Evolutionary conservation across 2,113 vertebrate species (phyloP).

Genomic region (Camelus bactrianus): DNA sequence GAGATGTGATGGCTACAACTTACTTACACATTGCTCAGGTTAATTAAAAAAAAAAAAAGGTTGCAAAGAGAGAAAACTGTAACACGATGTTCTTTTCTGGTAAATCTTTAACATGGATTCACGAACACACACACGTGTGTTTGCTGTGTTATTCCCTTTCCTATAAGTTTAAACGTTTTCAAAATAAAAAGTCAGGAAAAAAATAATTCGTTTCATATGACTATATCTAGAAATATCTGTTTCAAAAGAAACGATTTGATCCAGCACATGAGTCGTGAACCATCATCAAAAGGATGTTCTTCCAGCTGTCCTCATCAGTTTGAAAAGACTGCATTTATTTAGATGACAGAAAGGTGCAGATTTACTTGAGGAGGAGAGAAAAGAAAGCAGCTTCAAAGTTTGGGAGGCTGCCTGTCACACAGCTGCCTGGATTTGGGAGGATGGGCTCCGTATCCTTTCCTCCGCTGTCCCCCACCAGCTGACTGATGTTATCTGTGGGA

Average conservation of each 20-base stretch:
- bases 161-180: background rate
- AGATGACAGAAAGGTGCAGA: constrained; percentile 47
- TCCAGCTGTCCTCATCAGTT: background rate
- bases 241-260: constrained; percentile 6
- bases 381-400: constrained; percentile 60
- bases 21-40: background rate
- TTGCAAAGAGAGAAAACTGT: background rate
- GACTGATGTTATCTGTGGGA: constrained; percentile 73
- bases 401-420: constrained; percentile 62
- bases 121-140: background rate
- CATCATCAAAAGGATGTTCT: background rate
- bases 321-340: constrained; percentile 51
- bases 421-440: constrained; percentile 39
- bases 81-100: background rate
- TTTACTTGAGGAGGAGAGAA: constrained; percentile 28
- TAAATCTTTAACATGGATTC: background rate
- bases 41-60: background rate
- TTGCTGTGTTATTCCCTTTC: background rate
- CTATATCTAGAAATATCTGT: background rate
- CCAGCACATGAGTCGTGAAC: background rate
- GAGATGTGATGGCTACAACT: background rate
- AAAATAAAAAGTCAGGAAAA: background rate
- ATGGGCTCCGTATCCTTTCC: background rate
- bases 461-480: constrained; percentile 36
- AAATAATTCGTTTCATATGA: background rate